These are phyloP conservation scores for Drosophila rellima DNA, from an alignment of 2,888 invertebrate genomes.

Conservation along the genomic window DNA sequence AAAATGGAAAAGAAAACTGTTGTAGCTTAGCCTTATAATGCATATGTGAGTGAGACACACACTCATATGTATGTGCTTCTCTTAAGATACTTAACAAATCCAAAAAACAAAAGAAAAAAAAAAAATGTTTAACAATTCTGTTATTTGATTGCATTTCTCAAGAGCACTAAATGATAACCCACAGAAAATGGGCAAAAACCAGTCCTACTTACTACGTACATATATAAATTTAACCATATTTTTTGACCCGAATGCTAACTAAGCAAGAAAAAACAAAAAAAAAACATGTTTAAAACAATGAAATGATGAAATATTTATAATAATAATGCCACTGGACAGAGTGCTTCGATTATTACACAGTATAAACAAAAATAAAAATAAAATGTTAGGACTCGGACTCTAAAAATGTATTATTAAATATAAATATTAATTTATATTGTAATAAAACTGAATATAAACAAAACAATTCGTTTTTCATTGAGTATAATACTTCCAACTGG, in stretches of 20 bases:
- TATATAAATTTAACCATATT: slow-evolving; percentile 39
- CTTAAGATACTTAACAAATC: slow-evolving; percentile 51
- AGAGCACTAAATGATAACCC: slow-evolving; percentile 55
- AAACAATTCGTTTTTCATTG: not conserved
- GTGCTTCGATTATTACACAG: slow-evolving; percentile 77
- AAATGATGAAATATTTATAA: slow-evolving; percentile 29
- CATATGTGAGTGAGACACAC: slow-evolving; percentile 16
- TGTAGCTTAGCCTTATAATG: slow-evolving; percentile 52
- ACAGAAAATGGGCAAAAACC: slow-evolving; percentile 38
- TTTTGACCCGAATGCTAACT: slow-evolving; percentile 43
- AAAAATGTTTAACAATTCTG: slow-evolving; percentile 51
- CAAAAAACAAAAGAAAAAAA: slow-evolving; percentile 17
- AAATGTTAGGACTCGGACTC: slow-evolving; percentile 71
- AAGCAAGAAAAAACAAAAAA: slow-evolving; percentile 9
- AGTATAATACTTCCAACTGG: not conserved
- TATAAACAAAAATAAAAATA: slow-evolving; percentile 36
- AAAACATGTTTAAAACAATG: slow-evolving; percentile 44
- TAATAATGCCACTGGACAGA: slow-evolving; percentile 52
- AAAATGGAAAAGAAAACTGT: slow-evolving; percentile 30
- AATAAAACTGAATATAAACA: slow-evolving; percentile 74
- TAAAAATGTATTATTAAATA: slow-evolving; percentile 80
- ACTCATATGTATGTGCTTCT: slow-evolving; percentile 48
- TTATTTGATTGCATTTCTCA: slow-evolving; percentile 63
- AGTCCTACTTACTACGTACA: slow-evolving; percentile 52
- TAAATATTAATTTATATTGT: slow-evolving; percentile 79